Base-by-base conservation (phyloP, 1,140 invertebrate genomes). In the Trialeurodes vaporariorum region DNA sequence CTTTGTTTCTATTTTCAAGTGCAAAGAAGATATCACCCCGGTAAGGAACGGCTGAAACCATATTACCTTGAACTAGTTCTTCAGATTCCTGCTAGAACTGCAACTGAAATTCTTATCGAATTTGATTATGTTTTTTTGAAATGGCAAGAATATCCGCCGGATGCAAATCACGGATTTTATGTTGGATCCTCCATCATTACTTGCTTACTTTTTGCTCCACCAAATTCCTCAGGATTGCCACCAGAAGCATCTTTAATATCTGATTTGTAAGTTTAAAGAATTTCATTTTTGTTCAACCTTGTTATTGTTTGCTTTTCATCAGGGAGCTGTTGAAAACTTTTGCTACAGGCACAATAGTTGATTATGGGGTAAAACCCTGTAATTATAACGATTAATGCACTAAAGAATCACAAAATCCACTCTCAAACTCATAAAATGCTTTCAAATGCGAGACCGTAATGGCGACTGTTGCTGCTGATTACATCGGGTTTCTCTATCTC, bases 141-240 rank as follows among this genome's bases (percentile, higher is more conserved):
- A 79, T 98, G 96, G 95, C 92, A 96, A 74, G 96, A 98, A 80
- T 98, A 98, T 81, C 96, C 96, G 49, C 96, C 97, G 1, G 97
- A 99, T 86, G 95, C 96, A 1, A 98, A 98, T 84, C 95, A 98
- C 81, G 97, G 96, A 0, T 97, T 96, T 81, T 96, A 96, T 75
- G 85, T 96, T 76, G 90, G 90, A 5, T 87, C 93, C 49, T 88
- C 94, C 26, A 82, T 94, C 27, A 83, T 98, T 23, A 87, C 87
- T 64, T 86, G 87, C 2, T 80, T 86, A 40, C 77, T 96, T 70
- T 91, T 92, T 0, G 82, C 87, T 62, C 88, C 87, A 2, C 83
- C 84, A 71, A 91, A 93, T 80, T 93, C 89, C 74, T 90, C 90
- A 1, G 85, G 87, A 17, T 74, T 91, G 64, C 88, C 89, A 24